Evolutionary conservation across 2,113 vertebrate species (phyloP).

Genomic region (Callipepla squamata): DNA sequence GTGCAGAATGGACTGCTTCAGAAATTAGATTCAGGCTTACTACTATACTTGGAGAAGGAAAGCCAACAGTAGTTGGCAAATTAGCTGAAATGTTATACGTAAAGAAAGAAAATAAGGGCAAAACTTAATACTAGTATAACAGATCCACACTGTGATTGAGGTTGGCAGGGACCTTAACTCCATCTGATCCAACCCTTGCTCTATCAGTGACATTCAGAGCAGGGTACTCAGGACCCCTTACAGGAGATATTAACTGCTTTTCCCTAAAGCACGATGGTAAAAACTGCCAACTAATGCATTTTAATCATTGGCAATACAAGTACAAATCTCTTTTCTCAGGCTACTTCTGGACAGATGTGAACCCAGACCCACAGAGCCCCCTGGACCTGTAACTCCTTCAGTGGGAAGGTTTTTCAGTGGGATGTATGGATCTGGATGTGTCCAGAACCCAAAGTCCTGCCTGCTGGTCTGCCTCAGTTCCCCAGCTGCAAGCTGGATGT

Average conservation of each 20-base stretch:
- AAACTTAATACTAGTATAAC: neutral
- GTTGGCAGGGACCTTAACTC: neutral
- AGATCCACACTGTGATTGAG: neutral
- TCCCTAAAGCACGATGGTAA: neutral
- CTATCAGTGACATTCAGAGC: neutral
- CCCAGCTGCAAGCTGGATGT: neutral
- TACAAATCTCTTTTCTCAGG: neutral
- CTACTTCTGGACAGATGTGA: accelerated
- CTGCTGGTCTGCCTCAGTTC: neutral
- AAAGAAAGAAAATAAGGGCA: neutral
- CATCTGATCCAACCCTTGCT: neutral
- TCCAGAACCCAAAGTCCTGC: neutral
- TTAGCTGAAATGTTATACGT: neutral
- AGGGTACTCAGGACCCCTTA: neutral
- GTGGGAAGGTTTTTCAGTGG: neutral
- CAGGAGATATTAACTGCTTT: neutral
- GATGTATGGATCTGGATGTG: neutral
- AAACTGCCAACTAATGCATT: neutral
- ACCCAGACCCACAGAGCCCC: accelerated
- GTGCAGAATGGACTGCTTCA: neutral
- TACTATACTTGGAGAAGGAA: neutral
- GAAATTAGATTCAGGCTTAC: neutral
- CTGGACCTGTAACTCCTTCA: accelerated
- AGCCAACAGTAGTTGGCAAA: neutral
- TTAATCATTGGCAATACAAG: neutral